Evolutionary conservation across 2,888 invertebrate genomes (phyloP).

Genomic region (Synergus gifuensis): DNA sequence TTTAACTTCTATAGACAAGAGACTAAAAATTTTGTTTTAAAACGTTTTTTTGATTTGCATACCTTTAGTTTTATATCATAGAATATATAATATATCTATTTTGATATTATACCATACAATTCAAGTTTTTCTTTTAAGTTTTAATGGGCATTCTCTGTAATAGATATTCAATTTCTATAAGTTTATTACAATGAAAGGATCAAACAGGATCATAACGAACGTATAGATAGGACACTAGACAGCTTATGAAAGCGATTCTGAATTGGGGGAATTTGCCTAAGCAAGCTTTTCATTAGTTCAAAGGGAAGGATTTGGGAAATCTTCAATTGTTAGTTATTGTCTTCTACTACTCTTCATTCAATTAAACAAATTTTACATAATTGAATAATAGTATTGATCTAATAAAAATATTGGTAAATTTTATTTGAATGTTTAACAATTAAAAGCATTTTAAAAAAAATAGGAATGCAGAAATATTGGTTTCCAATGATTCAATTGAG

Average conservation of each 20-base stretch:
- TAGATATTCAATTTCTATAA: not conserved
- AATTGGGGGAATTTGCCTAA: slow-evolving; percentile 24
- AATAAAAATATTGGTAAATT: no score
- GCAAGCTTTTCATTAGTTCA: slow-evolving; percentile 31
- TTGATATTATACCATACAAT: no score
- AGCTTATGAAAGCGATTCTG: slow-evolving; percentile 15
- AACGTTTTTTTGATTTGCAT: no score
- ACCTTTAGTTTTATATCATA: no score
- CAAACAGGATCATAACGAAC: not conserved
- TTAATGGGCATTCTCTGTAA: not conserved
- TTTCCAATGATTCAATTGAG: not conserved
- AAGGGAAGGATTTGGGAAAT: not conserved
- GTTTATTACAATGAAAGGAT: not conserved
- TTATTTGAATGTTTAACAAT: no score
- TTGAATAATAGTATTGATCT: not conserved
- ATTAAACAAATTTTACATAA: not conserved
- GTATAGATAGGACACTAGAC: not conserved
- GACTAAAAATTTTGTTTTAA: no score
- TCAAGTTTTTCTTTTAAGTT: not conserved
- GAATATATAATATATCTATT: no score
- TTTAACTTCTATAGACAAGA: no score
- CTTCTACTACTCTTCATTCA: not conserved
- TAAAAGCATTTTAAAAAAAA: not conserved
- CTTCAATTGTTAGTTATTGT: not conserved
- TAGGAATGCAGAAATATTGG: not conserved